Evolutionary conservation across 2,888 invertebrate species (phyloP).

Genomic region (Rhorus exstirpatorius): DNA sequence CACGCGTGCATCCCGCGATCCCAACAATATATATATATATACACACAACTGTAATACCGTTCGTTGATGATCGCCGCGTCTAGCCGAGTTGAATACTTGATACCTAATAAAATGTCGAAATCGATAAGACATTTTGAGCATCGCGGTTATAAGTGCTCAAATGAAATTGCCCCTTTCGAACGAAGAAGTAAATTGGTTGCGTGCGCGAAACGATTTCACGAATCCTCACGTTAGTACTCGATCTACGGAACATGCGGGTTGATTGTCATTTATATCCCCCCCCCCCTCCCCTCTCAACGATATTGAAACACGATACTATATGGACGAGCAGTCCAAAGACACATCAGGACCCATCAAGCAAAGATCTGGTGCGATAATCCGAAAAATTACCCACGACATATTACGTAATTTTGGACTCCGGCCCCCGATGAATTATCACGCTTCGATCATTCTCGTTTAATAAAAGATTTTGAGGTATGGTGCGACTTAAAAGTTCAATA

Average conservation of each 20-base stretch:
- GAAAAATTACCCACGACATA: not conserved
- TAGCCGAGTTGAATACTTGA: constrained; percentile 1
- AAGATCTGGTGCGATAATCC: constrained; percentile 28
- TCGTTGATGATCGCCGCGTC: constrained; percentile 44
- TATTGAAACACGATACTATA: constrained; percentile 44
- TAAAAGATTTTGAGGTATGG: too few relatives aligned
- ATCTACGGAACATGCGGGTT: constrained; percentile 19
- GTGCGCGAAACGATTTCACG: constrained; percentile 60
- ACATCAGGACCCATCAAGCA: too few relatives aligned
- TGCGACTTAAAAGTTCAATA: too few relatives aligned
- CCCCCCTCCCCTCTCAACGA: too few relatives aligned
- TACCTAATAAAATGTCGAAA: constrained; percentile 59
- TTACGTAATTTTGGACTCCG: constrained; percentile 17
- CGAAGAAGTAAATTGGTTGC: constrained; percentile 63
- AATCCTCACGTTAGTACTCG: constrained; percentile 6
- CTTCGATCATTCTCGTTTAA: constrained; percentile 1
- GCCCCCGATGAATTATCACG: constrained; percentile 2
- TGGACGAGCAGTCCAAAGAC: not conserved
- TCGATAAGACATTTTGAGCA: constrained; percentile 55
- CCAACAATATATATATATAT: too few relatives aligned
- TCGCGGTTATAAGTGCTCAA: constrained; percentile 37
- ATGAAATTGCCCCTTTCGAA: constrained; percentile 53
- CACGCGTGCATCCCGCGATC: constrained; percentile 47
- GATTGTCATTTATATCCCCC: constrained; percentile 22
- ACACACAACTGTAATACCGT: constrained; percentile 52